Evolutionary conservation across 2,797 vertebrate species (phyloP).

Genomic region (Valencia hispanica): DNA sequence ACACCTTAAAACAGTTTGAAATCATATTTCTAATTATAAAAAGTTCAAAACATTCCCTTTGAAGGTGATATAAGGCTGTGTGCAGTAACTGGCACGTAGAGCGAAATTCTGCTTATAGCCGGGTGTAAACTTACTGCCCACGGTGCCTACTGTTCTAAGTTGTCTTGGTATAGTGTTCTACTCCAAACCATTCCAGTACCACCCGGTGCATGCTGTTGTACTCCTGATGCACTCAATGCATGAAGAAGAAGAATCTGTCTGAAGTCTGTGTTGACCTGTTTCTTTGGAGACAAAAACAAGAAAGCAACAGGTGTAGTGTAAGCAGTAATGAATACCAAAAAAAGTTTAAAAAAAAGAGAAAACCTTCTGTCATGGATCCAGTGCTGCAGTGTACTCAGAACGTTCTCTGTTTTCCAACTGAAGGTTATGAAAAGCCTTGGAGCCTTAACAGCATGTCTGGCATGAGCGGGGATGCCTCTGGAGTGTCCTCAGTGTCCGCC

Average conservation of each 20-base stretch:
- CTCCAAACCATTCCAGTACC: slow-evolving; percentile 83
- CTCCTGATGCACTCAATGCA: slow-evolving; percentile 75
- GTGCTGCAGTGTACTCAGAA: slow-evolving; percentile 88
- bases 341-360: slow-evolving; percentile 23
- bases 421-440: slow-evolving; percentile 93
- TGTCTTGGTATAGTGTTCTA: slow-evolving; percentile 62
- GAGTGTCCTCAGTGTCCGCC: slow-evolving; percentile 88
- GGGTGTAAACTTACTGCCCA: slow-evolving; percentile 66
- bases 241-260: slow-evolving; percentile 88
- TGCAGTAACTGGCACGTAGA: slow-evolving; percentile 22
- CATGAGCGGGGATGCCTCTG: slow-evolving; percentile 87
- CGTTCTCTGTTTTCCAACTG: slow-evolving; percentile 90
- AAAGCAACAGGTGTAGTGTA: slow-evolving; percentile 80
- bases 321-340: slow-evolving; percentile 58
- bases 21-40: neutral
- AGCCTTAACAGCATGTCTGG: slow-evolving; percentile 93
- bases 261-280: slow-evolving; percentile 79
- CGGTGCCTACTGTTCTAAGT: slow-evolving; percentile 66
- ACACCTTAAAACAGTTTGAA: neutral
- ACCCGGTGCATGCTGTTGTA: slow-evolving; percentile 86
- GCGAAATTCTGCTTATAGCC: slow-evolving; percentile 62
- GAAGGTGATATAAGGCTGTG: slow-evolving; percentile 23
- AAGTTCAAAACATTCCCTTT: slow-evolving; percentile 47
- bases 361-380: slow-evolving; percentile 83
- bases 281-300: slow-evolving; percentile 81